Evolutionary conservation across 2,888 invertebrate species (phyloP), one percentile per base, ranked within the genome.

Genomic region (Latrodectus hesperus): DNA sequence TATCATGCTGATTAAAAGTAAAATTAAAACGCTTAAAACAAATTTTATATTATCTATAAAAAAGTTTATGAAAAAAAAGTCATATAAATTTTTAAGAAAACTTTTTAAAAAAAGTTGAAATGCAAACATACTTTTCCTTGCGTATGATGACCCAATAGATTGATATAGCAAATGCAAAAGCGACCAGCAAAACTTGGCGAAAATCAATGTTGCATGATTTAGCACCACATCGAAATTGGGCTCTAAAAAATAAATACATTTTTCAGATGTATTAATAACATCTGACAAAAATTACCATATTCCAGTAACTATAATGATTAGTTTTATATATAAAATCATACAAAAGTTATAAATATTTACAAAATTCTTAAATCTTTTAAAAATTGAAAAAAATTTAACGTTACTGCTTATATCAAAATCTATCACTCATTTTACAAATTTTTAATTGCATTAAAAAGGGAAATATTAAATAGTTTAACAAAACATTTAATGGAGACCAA

Each of bases 81-180:
- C 4, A 38, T 38, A 38, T 3, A 38, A 38, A n/a, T n/a, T n/a
- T n/a, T n/a, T 38, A 1, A 38, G 5, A 38, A 38, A 38, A 38
- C 5, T 5, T 38, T 38, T 38, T n/a, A n/a, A n/a, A 55, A 16
- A 73, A 26, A 73, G n/a, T 55, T 22, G 1, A 26, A 64, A 26
- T 60, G 14, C n/a, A 70, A 79, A 67, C 76, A 77, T 52, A 86
- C 89, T 75, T 88, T 65, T 84, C 49, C 53, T 88, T 90, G 14
- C 92, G 91, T 38, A 91, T 90, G 9, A 91, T 79, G 60, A 92
- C 90, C 92, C 92, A 86, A 81, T 65, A 86, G n/a, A 81, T 92
- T 22, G 91, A 88, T 16, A 91, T 87, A 0, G 91, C 90, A 22
- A 92, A 78, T 8, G 91, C 83, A 51, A 91, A 67, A 64, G 91